These are phyloP conservation scores for Drosophila acutilabella DNA, from an alignment of 2,888 invertebrate genomes.

Conservation along the genomic window DNA sequence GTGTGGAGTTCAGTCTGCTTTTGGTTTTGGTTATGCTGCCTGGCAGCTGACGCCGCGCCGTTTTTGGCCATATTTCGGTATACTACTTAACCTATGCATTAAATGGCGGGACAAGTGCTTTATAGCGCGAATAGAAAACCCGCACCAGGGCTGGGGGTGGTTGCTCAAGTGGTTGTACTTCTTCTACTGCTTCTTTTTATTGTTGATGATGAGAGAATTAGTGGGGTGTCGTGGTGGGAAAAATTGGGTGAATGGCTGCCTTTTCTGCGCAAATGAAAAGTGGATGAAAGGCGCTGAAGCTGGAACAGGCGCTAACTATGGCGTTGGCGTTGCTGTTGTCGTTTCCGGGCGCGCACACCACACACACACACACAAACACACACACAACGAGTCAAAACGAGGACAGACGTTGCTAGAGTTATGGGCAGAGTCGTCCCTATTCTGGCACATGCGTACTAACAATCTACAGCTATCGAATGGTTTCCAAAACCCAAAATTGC, in stretches of 20 bases:
- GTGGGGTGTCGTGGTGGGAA: conserved; percentile 3
- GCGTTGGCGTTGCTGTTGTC: conserved; percentile 56
- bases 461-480: conserved; percentile 13
- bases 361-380: conserved; percentile 18
- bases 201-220: not conserved
- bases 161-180: conserved; percentile 39
- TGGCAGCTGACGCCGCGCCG: conserved; percentile 66
- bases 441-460: conserved; percentile 72
- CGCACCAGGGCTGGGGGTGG: conserved; percentile 33
- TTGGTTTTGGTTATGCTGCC: not conserved
- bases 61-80: conserved; percentile 75
- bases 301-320: conserved; percentile 10
- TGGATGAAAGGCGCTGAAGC: conserved; percentile 75
- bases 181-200: not conserved
- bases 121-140: conserved; percentile 38
- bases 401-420: conserved; percentile 58
- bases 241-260: conserved; percentile 12
- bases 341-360: conserved; percentile 62
- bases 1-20: conserved; percentile 5
- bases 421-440: conserved; percentile 29
- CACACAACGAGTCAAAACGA: conserved; percentile 68
- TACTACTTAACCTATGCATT: conserved; percentile 81
- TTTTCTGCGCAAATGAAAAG: conserved; percentile 77
- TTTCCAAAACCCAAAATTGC: conserved; percentile 30
- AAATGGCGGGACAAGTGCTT: conserved; percentile 79